Base-by-base conservation (phyloP, 2,797 vertebrate genomes). In the Cryptoblepharus egeriae region DNA sequence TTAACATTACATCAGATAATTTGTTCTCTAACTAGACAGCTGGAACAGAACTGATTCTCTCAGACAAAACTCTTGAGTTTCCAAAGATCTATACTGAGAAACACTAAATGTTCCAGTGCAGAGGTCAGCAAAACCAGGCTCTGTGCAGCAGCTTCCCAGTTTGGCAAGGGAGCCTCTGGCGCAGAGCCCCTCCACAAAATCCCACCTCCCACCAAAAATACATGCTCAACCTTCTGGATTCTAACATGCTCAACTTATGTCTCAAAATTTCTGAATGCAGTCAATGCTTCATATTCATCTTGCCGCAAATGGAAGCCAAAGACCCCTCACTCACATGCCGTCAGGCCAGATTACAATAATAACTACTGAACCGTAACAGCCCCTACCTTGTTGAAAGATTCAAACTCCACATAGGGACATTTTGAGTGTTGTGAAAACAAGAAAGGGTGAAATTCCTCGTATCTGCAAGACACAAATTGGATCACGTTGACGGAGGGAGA, bases 371-470 rank as follows among this genome's bases (percentile, higher is more conserved):
- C 37, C 49, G 90, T 81, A 90, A 91, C 92, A 91, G 67, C 85
- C 94, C 85, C 79, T 89, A 98, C 99, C 98, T 99, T 99, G 94
- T 99, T 96, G 95, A 99, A 99, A 78, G 97, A 96, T 80, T 98
- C 98, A 94, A 99, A 98, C 93, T 99, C 98, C 95, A 98, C 91
- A 93, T 96, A 94, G 0, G 96, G 96, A 89, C 95, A 97, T 78
- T 97, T 96, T 86, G 91, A 90, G 94, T 99, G 96, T 92, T 99
- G 99, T 79, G 95, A 96, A 94, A 99, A 99, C 88, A 98, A 97
- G 92, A 99, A 99, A 81, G 99, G 98, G 92, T 99, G 98, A 94
- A 99, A 99, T 92, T 99, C 99, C 88, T 99, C 98, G 89, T 99
- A 99, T 91, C 99, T 99, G 94, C 84, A 96, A 93, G 93, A 95